These are phyloP conservation scores for Caenorhabditis briggsae DNA, from an alignment of 1,140 invertebrate genomes.

Conservation along the genomic window DNA sequence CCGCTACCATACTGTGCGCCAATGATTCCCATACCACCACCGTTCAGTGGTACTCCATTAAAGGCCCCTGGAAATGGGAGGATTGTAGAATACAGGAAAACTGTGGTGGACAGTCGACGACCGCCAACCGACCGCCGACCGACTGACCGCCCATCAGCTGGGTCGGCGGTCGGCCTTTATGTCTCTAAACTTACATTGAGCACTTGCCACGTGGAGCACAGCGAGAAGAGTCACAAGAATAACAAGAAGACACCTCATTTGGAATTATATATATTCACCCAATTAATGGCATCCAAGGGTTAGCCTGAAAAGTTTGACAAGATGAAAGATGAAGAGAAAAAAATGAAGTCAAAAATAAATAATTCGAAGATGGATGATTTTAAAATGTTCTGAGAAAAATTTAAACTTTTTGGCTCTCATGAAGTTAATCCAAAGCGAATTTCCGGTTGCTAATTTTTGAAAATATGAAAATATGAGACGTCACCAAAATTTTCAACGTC, in stretches of 20 bases:
- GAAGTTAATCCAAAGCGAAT: no score
- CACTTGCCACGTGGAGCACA: not conserved
- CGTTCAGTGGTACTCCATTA: not conserved
- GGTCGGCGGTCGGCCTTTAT: no score
- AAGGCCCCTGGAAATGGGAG: slow-evolving; percentile 1
- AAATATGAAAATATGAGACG: no score
- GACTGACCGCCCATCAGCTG: no score
- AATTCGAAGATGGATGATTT: not conserved
- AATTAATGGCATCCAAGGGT: not conserved
- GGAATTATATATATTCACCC: not conserved
- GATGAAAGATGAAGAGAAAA: not conserved
- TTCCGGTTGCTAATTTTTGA: no score
- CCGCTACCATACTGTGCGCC: not conserved
- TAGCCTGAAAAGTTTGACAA: not conserved
- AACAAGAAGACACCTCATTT: not conserved
- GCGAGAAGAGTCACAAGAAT: not conserved
- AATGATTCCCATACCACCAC: slow-evolving; percentile 33
- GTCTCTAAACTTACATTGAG: slow-evolving; percentile 22
- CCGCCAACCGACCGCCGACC: no score
- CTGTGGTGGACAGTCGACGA: not conserved
- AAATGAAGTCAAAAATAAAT: not conserved
- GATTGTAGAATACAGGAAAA: not conserved
- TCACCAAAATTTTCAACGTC: not conserved
- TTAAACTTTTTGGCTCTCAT: no score
- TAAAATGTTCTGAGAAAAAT: no score